Percentiles rank a stretch among this genome's conserved stretches.
Evolutionary conservation across 2,113 vertebrate species (phyloP).

Genomic region (Rhagologus leucostigma): DNA sequence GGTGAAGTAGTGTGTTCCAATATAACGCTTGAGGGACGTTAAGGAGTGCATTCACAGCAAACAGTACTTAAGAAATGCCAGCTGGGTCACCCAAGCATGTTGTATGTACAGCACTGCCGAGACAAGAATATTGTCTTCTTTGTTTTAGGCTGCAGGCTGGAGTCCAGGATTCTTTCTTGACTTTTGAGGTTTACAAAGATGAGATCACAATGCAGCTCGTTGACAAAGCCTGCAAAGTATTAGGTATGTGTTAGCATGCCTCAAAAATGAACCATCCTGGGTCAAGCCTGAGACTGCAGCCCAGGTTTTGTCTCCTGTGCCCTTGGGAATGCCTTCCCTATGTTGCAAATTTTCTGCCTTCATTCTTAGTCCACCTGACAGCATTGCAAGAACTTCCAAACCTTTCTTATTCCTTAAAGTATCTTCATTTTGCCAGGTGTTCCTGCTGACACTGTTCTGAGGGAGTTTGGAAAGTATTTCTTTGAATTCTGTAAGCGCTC

Average conservation of each 20-base stretch:
- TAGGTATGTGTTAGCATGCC: conserved; percentile 57
- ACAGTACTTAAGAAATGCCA: neutral
- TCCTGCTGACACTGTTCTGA: conserved; percentile 71
- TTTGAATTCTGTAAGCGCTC: conserved; percentile 83
- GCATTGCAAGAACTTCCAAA: neutral
- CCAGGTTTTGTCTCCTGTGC: neutral
- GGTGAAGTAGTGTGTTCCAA: neutral
- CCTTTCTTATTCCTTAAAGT: neutral
- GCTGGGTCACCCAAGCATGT: neutral
- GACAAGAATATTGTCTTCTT: neutral
- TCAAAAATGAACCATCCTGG: neutral
- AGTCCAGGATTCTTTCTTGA: conserved; percentile 76
- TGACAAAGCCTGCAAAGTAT: conserved; percentile 73
- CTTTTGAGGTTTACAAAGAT: conserved; percentile 77
- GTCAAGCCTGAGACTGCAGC: neutral
- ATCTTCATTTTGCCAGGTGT: conserved; percentile 65
- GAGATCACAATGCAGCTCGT: conserved; percentile 76
- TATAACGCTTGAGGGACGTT: neutral
- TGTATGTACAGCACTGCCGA: neutral
- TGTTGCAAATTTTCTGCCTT: neutral
- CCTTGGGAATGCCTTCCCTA: neutral
- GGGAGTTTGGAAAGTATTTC: conserved; percentile 81
- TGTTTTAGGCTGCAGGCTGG: conserved; percentile 66
- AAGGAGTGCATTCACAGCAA: neutral
- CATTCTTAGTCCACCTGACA: neutral